These are phyloP conservation scores for Pelecanoides urinatrix DNA, from an alignment of 2,113 vertebrate genomes.

Conservation along the genomic window DNA sequence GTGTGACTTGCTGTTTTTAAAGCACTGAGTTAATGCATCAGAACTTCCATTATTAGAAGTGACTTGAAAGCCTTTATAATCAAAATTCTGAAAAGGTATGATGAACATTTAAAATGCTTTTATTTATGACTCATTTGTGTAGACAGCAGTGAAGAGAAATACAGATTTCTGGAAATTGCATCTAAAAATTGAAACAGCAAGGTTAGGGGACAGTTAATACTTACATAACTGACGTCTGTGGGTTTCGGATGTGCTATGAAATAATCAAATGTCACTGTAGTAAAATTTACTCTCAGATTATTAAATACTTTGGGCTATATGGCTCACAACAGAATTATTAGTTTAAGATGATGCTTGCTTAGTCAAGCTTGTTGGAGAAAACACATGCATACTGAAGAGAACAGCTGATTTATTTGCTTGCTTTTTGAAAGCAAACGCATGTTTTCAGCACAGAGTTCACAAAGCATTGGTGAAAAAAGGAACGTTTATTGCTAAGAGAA, in stretches of 20 bases:
- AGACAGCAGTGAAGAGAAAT: neutral
- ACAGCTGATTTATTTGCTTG: neutral
- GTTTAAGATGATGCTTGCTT: no score
- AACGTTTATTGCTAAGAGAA: neutral
- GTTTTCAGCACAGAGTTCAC: neutral
- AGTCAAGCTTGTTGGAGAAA: neutral
- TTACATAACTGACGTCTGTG: rapidly evolving
- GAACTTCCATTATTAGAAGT: neutral
- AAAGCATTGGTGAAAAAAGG: neutral
- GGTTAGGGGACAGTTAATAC: no score
- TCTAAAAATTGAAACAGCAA: neutral
- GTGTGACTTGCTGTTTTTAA: neutral
- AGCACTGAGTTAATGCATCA: neutral
- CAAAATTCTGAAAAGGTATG: neutral
- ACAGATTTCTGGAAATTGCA: neutral
- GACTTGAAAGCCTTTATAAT: rapidly evolving
- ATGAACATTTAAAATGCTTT: neutral
- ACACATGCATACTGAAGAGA: neutral
- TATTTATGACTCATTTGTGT: neutral
- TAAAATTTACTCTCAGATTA: neutral
- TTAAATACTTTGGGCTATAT: neutral
- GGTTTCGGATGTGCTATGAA: neutral
- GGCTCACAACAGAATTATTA: neutral
- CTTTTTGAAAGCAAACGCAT: neutral
- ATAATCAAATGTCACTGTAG: neutral